phyloP scores from a whole-genome alignment of 1,140 invertebrate species.

The Cylas formicarius region DNA sequence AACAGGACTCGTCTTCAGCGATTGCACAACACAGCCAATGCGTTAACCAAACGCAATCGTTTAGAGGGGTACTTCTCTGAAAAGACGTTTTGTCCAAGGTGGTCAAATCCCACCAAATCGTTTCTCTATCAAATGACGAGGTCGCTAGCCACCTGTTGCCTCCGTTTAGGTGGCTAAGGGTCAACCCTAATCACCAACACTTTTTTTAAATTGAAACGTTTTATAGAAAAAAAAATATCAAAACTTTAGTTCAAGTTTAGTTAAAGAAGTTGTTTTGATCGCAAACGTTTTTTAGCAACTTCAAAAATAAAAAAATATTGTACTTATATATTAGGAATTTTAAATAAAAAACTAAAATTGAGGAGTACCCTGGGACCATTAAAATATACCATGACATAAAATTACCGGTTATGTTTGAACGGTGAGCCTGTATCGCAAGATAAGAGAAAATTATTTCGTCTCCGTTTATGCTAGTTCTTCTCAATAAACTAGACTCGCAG shows the following conservation, averaged over 20 bases:
- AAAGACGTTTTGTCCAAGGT: conserved; percentile 13
- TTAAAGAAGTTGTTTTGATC: no score
- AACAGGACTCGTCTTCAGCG: conserved; percentile 24
- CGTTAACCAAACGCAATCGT: conserved; percentile 30
- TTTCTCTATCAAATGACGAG: conserved; percentile 24
- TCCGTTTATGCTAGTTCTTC: conserved; percentile 12
- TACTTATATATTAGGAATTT: no score
- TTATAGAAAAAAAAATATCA: no score
- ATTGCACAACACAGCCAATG: conserved; percentile 26
- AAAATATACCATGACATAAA: no score
- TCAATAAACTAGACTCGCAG: conserved; percentile 19
- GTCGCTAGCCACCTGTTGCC: conserved; percentile 31
- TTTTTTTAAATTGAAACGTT: no score
- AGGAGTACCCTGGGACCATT: no score
- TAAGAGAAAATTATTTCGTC: conserved; percentile 22
- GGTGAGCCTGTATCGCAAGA: conserved; percentile 24
- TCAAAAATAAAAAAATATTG: conserved; percentile 3
- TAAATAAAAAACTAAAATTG: not conserved
- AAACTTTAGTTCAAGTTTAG: no score
- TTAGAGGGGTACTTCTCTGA: conserved; percentile 23
- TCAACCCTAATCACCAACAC: conserved; percentile 22
- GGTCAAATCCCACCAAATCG: conserved; percentile 32
- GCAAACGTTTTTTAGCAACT: no score
- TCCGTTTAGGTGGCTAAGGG: conserved; percentile 22
- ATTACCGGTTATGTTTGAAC: conserved; percentile 27